phyloP scores from a whole-genome alignment of 1,140 invertebrate genomes.

The Bombus vancouverensis region DNA sequence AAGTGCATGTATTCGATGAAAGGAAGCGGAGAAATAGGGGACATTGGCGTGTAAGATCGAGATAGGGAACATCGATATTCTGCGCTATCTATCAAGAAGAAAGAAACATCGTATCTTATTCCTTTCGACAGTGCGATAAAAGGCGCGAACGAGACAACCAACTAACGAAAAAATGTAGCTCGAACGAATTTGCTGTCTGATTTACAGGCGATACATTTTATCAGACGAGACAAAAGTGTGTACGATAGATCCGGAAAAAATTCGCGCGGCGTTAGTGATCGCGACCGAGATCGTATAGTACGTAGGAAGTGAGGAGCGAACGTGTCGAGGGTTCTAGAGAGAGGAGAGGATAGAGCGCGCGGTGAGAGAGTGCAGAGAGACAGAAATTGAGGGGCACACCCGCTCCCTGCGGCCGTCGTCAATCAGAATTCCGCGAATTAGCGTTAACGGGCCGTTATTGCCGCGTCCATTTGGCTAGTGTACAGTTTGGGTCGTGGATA shows the following conservation, averaged over 20 bases:
- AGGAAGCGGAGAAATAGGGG: slow-evolving; percentile 38
- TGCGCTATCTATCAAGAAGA: background rate
- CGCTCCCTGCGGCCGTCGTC: slow-evolving; percentile 76
- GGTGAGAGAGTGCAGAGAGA: slow-evolving; percentile 26
- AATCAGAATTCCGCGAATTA: slow-evolving; percentile 84
- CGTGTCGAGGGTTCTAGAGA: slow-evolving; percentile 20
- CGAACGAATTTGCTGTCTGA: background rate
- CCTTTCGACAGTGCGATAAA: background rate
- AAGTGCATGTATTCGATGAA: slow-evolving; percentile 22
- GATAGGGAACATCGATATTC: background rate
- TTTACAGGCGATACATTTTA: background rate
- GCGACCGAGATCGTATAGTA: slow-evolving; percentile 6
- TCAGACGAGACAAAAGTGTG: background rate
- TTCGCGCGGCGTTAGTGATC: slow-evolving; percentile 8
- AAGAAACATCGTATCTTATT: background rate
- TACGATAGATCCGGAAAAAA: background rate
- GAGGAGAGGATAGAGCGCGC: slow-evolving; percentile 20
- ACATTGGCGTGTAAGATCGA: slow-evolving; percentile 42
- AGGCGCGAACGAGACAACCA: background rate
- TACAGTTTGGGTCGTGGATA: slow-evolving; percentile 80
- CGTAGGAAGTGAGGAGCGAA: slow-evolving; percentile 38
- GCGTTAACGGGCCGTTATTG: slow-evolving; percentile 83
- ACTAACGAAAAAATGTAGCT: background rate
- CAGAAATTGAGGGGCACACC: slow-evolving; percentile 62
- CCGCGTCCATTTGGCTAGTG: slow-evolving; percentile 82